These are phyloP conservation scores for Pyxicephalus adspersus DNA, from an alignment of 2,113 vertebrate species.

Conservation along the genomic window DNA sequence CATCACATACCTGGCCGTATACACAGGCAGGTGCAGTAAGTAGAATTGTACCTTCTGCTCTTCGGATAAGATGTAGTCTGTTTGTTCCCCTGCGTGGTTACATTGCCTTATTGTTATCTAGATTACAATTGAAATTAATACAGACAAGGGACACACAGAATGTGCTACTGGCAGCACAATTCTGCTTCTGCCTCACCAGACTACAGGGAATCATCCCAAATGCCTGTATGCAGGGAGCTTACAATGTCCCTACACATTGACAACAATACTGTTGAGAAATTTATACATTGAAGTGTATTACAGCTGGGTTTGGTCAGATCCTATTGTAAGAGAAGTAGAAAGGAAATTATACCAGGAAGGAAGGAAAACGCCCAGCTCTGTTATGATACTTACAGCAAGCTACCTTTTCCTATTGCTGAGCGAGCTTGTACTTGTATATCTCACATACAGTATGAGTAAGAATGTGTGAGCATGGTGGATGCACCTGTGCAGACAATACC, in stretches of 20 bases:
- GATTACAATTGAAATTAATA: too few relatives aligned
- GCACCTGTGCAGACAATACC: background rate
- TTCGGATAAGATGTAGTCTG: too few relatives aligned
- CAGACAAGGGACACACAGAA: too few relatives aligned
- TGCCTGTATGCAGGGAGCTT: too few relatives aligned
- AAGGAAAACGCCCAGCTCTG: background rate
- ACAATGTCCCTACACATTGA: background rate
- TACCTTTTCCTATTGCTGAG: background rate
- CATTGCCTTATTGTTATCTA: too few relatives aligned
- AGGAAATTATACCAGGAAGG: constrained; percentile 45
- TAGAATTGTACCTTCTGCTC: too few relatives aligned
- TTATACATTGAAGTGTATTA: constrained; percentile 1
- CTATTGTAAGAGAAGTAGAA: background rate
- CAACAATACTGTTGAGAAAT: background rate
- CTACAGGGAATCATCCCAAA: too few relatives aligned
- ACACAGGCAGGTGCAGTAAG: too few relatives aligned
- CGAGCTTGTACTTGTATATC: background rate
- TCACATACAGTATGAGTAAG: background rate
- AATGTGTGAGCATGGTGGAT: background rate
- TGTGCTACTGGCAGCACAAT: too few relatives aligned
- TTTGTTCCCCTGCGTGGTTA: too few relatives aligned
- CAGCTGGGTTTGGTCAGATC: background rate
- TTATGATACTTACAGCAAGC: background rate
- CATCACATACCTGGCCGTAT: too few relatives aligned
- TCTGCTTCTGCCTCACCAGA: too few relatives aligned